Evolutionary conservation across 2,113 vertebrate genomes (phyloP).

Genomic region (Eretmochelys imbricata): DNA sequence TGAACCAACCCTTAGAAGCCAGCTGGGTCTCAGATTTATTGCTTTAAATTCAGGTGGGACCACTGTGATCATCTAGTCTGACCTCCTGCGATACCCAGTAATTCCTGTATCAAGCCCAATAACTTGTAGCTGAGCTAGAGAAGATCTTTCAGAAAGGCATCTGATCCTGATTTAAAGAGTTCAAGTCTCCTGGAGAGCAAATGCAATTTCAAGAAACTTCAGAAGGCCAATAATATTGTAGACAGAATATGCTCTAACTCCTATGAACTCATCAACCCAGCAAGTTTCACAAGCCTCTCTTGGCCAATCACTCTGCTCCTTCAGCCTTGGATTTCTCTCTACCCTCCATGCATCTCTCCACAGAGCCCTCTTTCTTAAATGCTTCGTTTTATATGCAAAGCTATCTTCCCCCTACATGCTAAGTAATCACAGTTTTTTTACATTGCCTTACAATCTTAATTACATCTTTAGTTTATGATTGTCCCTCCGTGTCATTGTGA

Average conservation of each 20-base stretch:
- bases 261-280: not conserved
- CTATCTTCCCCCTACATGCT: not conserved
- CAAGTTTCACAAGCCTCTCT: not conserved
- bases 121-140: not conserved
- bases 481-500: not conserved
- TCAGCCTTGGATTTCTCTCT: not conserved
- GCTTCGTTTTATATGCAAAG: not conserved
- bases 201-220: not conserved
- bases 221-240: fast-evolving
- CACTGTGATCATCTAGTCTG: not conserved
- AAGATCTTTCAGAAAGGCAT: not conserved
- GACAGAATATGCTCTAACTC: not conserved
- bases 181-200: not conserved
- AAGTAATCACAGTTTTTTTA: not conserved
- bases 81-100: not conserved
- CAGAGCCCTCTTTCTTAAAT: not conserved
- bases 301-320: not conserved
- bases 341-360: not conserved
- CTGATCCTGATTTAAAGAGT: not conserved
- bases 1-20: not conserved
- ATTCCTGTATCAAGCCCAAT: not conserved
- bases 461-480: not conserved
- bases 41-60: not conserved
- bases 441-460: not conserved
- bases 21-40: not conserved